These are phyloP conservation scores for Axis porcinus DNA, from an alignment of 2,113 vertebrate genomes.

Conservation along the genomic window DNA sequence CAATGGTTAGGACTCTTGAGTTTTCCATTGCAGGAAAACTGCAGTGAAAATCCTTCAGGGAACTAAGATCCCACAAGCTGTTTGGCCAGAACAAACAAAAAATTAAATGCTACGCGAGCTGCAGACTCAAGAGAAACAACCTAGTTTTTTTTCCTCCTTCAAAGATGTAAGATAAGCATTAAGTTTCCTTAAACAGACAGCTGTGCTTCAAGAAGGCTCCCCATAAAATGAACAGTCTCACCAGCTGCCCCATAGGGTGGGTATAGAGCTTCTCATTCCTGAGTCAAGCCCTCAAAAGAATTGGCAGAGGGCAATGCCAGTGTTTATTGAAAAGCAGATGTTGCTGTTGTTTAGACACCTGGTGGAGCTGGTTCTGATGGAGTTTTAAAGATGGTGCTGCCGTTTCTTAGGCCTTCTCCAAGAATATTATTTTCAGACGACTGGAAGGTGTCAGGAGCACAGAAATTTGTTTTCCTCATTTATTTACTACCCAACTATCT, in stretches of 20 bases:
- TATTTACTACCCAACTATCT: conserved; percentile 14
- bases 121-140: conserved; percentile 35
- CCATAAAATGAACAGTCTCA: background rate
- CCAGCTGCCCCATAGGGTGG: background rate
- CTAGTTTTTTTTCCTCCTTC: background rate
- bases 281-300: background rate
- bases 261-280: background rate
- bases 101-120: background rate
- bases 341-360: background rate
- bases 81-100: background rate
- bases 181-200: background rate
- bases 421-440: conserved; percentile 44
- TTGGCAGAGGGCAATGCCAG: background rate
- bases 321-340: background rate
- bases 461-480: background rate
- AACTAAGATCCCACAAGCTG: background rate
- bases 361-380: background rate
- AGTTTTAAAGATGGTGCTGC: conserved; percentile 3
- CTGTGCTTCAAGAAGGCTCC: background rate
- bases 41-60: background rate
- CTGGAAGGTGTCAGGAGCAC: background rate
- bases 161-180: conserved; percentile 24
- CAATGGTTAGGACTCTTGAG: background rate
- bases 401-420: conserved; percentile 20
- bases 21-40: background rate